These are phyloP conservation scores for Papilio polytes DNA, from an alignment of 1,140 invertebrate species.

Conservation along the genomic window DNA sequence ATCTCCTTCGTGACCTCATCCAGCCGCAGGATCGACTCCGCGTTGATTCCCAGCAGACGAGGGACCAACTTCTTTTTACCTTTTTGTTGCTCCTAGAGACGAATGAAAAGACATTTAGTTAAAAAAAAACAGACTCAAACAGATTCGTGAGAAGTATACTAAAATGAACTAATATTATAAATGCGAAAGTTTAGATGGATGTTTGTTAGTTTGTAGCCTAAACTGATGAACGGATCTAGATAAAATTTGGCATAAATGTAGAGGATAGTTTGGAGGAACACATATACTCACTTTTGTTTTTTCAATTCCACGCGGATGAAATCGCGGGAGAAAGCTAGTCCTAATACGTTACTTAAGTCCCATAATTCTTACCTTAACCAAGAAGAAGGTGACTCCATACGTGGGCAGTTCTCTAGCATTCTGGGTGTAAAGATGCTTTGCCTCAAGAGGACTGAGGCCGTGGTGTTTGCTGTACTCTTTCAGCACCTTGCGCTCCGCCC, in stretches of 20 bases:
- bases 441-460: conserved; percentile 94
- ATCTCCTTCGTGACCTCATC: conserved; percentile 99
- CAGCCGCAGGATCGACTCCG: conserved; percentile 97
- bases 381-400: conserved; percentile 99
- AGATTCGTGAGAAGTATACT: too few relatives aligned
- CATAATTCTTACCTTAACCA: conserved; percentile 89
- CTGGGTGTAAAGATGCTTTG: conserved; percentile 98
- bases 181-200: too few relatives aligned
- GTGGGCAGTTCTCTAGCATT: conserved; percentile 96
- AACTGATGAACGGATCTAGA: too few relatives aligned
- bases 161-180: too few relatives aligned
- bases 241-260: too few relatives aligned
- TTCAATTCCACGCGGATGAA: too few relatives aligned
- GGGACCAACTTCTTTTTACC: conserved; percentile 99
- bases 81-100: conserved; percentile 93
- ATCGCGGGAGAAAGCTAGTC: too few relatives aligned
- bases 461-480: conserved; percentile 92
- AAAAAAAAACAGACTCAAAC: too few relatives aligned
- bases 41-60: conserved; percentile 97
- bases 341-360: too few relatives aligned
- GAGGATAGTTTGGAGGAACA: too few relatives aligned
- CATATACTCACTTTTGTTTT: too few relatives aligned
- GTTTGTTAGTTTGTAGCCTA: too few relatives aligned
- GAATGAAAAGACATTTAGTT: neutral
- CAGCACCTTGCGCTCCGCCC: conserved; percentile 98